Base-by-base conservation (phyloP, 2,113 vertebrate genomes). In the Dinomys branickii region DNA sequence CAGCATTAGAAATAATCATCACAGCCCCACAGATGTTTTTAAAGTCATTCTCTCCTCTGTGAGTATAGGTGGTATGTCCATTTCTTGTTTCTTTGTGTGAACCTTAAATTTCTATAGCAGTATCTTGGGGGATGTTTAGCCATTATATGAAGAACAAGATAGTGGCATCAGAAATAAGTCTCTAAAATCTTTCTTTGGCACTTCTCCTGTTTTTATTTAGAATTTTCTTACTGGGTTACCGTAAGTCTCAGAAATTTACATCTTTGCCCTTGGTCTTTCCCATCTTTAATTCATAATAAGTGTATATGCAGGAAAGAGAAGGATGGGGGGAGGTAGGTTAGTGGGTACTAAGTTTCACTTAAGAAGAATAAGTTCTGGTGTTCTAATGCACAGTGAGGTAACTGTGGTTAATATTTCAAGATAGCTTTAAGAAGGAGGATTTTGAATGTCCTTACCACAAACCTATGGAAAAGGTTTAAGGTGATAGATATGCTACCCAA, bases 191-290 rank as follows among this genome's bases (percentile, higher is more conserved):
- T 67, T 82, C 54, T 90, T 67, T 94, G 59, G 38, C 5, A 30
- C 0, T 91, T 94, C 22, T 52, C 12, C 13, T 95, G 35, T 59
- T 90, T 88, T 88, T 88, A 58, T 54, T 88, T 73, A 75, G 75
- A 90, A 88, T 97, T 90, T 88, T 33, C 30, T 87, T 94, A 35
- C 38, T 88, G 52, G n/a, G 17, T 94, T 84, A 90, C 41, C 26
- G 14, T 71, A 58, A 78, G 59, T 85, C 16, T 69, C 88, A 86
- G 52, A 58, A 80, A 52, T 69, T 59, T 85, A 47, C 10, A 78
- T 8, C 47, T 22, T 91, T 22, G 77, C 24, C 24, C 14, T 92
- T 89, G 35, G 85, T 52, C 22, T 84, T 90, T 91, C 12, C 11
- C 56, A 12, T 88, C 17, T 56, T 82, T 41, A 91, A 24, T 91